phyloP scores from a whole-genome alignment of 2,113 vertebrate species.

The Melozone crissalis region DNA sequence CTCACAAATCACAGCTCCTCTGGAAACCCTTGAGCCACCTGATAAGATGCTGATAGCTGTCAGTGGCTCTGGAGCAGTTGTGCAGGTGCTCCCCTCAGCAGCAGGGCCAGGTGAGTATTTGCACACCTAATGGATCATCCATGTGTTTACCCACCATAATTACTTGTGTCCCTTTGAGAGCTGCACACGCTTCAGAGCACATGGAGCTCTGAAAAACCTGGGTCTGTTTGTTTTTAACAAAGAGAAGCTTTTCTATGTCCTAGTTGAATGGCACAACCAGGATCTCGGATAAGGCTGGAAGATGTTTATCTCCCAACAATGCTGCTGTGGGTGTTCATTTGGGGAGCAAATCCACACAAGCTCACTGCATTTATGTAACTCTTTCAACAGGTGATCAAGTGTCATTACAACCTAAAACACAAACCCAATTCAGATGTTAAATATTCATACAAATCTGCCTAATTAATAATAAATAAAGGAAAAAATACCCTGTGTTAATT shows the following conservation, averaged over 20 bases:
- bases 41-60: not conserved
- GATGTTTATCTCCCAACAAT: not conserved
- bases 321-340: not conserved
- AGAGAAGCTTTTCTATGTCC: not conserved
- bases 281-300: not conserved
- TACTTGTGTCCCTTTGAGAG: not conserved
- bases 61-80: not conserved
- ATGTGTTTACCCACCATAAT: not conserved
- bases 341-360: not conserved
- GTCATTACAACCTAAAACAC: not conserved
- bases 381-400: not conserved
- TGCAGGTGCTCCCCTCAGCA: not conserved
- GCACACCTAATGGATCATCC: not conserved
- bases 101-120: not conserved
- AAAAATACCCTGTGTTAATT: not conserved
- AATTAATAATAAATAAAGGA: not conserved
- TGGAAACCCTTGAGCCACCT: not conserved
- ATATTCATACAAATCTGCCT: not conserved
- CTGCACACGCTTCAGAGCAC: not conserved
- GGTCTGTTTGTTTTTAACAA: not conserved
- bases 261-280: not conserved
- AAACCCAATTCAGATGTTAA: not conserved
- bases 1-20: not conserved
- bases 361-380: not conserved
- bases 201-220: not conserved